Conservation (phyloP, 2,113 vertebrate genomes). For the Silurus glanis region DNA sequence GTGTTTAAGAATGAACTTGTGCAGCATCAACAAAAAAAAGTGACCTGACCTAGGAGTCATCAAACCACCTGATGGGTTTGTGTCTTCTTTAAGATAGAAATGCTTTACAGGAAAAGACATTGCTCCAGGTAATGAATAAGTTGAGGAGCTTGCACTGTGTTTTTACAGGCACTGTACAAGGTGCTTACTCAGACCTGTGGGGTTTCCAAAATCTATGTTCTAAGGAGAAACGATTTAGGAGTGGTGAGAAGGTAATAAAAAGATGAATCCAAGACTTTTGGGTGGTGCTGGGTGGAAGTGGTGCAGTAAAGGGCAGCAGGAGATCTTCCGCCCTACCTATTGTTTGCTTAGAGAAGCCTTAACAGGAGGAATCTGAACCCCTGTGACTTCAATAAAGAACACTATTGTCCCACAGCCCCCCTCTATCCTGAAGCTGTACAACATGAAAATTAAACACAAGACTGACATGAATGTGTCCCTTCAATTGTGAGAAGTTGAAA, state of each 20-base stretch:
- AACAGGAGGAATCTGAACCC: slow-evolving; percentile 32
- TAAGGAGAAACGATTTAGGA: background rate
- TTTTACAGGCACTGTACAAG: background rate
- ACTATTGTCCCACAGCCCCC: slow-evolving; percentile 16
- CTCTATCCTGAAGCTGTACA: background rate
- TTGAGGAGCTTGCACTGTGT: background rate
- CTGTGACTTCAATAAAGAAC: slow-evolving; percentile 41
- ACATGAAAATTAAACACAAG: background rate
- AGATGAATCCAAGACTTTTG: slow-evolving; percentile 54
- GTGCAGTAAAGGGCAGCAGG: slow-evolving; percentile 55
- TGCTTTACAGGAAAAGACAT: background rate
- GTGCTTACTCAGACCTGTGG: slow-evolving; percentile 32
- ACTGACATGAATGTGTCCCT: background rate
- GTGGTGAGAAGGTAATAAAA: slow-evolving; percentile 37
- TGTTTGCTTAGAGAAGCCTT: slow-evolving; percentile 37
- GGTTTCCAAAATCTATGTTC: slow-evolving; percentile 13
- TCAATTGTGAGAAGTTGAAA: background rate
- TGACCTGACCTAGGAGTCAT: background rate
- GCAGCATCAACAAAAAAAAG: background rate
- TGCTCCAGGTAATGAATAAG: background rate
- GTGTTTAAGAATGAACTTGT: background rate
- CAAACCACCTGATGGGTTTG: slow-evolving; percentile 1
- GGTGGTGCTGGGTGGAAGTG: slow-evolving; percentile 49
- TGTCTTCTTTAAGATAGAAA: background rate
- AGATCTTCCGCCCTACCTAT: slow-evolving; percentile 56